Conservation (phyloP, 2,797 vertebrate species). For the Poeciliopsis paucimaculata region DNA sequence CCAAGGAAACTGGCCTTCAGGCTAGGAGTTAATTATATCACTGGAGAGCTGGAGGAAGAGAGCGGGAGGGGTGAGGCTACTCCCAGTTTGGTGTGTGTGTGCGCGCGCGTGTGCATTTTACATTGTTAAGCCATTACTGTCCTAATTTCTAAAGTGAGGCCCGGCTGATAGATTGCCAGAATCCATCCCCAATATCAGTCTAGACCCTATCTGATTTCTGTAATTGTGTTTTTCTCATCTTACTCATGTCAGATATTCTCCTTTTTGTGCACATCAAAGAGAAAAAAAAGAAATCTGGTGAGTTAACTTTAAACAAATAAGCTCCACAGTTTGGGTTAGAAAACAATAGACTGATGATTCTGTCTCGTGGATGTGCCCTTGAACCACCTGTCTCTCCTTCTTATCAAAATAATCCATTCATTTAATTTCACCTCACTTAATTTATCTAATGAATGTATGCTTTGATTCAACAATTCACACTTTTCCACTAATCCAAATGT, state of each 20-base stretch:
- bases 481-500: constrained; percentile 57
- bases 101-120: constrained; percentile 55
- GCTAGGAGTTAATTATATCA: constrained; percentile 84
- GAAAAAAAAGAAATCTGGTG: neutral
- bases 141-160: constrained; percentile 65
- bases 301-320: constrained; percentile 25
- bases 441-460: constrained; percentile 63
- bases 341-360: constrained; percentile 28
- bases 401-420: constrained; percentile 61
- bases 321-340: constrained; percentile 15
- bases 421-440: constrained; percentile 51
- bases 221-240: constrained; percentile 49
- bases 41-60: constrained; percentile 70
- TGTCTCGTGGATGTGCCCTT: constrained; percentile 37
- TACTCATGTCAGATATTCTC: constrained; percentile 32
- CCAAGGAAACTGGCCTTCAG: constrained; percentile 80
- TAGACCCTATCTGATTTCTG: constrained; percentile 37
- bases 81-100: constrained; percentile 30
- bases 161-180: constrained; percentile 56
- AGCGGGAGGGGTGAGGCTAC: constrained; percentile 59
- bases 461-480: constrained; percentile 66
- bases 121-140: constrained; percentile 70
- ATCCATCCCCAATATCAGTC: constrained; percentile 45
- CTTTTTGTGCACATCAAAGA: constrained; percentile 28
- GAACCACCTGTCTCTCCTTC: constrained; percentile 51